Evolutionary conservation across 2,888 invertebrate species (phyloP), one percentile per base, ranked within the genome.

Genomic region (Rhagonycha lutea): DNA sequence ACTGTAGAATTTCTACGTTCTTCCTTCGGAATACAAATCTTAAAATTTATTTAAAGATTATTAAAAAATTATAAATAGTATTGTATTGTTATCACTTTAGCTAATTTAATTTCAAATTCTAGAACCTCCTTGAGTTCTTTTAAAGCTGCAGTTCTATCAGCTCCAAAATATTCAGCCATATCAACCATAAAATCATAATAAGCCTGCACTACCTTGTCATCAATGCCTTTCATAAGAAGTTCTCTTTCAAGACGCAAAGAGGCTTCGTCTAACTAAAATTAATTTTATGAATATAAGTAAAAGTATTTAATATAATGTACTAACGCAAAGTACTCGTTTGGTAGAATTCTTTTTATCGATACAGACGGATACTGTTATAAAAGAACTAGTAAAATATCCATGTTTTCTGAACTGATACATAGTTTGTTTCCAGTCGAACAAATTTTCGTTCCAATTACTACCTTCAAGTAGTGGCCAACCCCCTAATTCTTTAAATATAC

Each of bases 381-480:
- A 94, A 86, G 96, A 96, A 88, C 96, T 96, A 77, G 96, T 94
- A 79, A 95, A 95, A 88, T 95, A 96, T 3, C 97, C 97, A 69
- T 91, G 89, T 71, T 90, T 88, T 61, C 96, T 91, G 89, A 96
- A 96, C 78, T 92, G 93, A 89, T 95, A 96, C 11, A 96, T 94
- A 0, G 94, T 93, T 80, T 94, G 89, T 82, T 92, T 93, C 97
- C 97, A 97, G 78, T 92, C 90, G 89, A 95, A 97, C 11, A 89
- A 86, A 0, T 86, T 87, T 5, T 92, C 92, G 80, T 92, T 90
- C 97, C 97, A 97, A 0, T 85, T 79, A 26, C 92, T 90, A 0
- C 94, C 96, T 79, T 94, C 93, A 61, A 97, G 88, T 12, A 95
- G 94, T 0, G 98, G 98, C 98, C 98, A 98, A 3, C 97, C 97